Evolutionary conservation across 2,797 vertebrate species (phyloP).

Genomic region (Sardinella longiceps): DNA sequence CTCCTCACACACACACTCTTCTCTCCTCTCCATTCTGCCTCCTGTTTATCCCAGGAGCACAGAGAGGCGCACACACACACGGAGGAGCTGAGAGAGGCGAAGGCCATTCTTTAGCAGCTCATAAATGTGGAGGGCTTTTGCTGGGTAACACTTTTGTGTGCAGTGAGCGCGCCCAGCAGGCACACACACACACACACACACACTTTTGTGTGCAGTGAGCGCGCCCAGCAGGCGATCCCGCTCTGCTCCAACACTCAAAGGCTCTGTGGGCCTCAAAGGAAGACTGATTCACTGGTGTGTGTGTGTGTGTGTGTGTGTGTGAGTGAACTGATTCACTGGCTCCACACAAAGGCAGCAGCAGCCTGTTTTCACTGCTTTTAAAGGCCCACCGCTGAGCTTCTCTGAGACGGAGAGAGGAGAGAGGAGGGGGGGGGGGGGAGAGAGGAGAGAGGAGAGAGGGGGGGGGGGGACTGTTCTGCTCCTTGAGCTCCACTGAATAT

Average conservation of each 20-base stretch:
- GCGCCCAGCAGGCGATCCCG: conserved; percentile 68
- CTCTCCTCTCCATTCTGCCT: conserved; percentile 60
- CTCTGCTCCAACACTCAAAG: conserved; percentile 66
- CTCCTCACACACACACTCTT: conserved; percentile 16
- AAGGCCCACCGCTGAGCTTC: conserved; percentile 67
- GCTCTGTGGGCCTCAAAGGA: conserved; percentile 71
- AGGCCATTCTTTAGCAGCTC: conserved; percentile 55
- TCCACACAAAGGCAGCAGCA: conserved; percentile 71
- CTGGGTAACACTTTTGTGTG: conserved; percentile 61
- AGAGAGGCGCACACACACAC: too few species aligned
- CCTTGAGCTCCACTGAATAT: conserved; percentile 60
- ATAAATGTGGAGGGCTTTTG: conserved; percentile 61
- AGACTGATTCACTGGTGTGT: conserved; percentile 77
- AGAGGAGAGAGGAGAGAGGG: conserved; percentile 52
- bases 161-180: conserved; percentile 70
- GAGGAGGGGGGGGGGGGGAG: conserved; percentile 52
- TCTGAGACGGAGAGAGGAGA: conserved; percentile 58
- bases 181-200: too few species aligned
- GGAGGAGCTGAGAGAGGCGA: background rate
- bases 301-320: too few species aligned
- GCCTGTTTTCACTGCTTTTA: conserved; percentile 70
- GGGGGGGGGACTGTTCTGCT: conserved; percentile 40
- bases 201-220: conserved; percentile 68
- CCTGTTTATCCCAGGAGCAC: background rate
- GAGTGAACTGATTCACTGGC: conserved; percentile 76